A percentile compares a stretch with the other conserved stretches of the same genome.
Evolutionary conservation across 2,113 vertebrate genomes (phyloP).

Genomic region (Octodon degus): DNA sequence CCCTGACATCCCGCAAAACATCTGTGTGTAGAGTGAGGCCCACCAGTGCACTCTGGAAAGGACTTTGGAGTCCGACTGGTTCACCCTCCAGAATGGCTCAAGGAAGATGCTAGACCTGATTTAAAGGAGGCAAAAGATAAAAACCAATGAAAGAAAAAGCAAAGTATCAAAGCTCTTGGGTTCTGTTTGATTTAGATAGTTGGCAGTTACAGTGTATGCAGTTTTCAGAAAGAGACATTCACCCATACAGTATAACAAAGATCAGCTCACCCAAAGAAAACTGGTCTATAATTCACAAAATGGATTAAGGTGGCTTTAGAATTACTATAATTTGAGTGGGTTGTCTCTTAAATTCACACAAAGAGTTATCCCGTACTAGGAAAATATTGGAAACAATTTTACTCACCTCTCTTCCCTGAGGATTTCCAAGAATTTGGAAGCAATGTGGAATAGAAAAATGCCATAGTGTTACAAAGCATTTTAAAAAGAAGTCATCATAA

Average conservation of each 20-base stretch:
- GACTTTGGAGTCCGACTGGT: conserved; percentile 60
- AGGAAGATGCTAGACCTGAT: conserved; percentile 63
- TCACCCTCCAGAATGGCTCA: conserved; percentile 36
- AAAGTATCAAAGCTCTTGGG: background rate
- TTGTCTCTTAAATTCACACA: conserved; percentile 49
- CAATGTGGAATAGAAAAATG: conserved; percentile 82
- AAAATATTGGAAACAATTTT: conserved; percentile 66
- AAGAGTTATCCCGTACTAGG: conserved; percentile 59
- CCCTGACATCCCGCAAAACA: conserved; percentile 61
- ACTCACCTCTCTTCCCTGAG: conserved; percentile 91
- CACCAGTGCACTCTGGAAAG: conserved; percentile 7
- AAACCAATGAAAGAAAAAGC: background rate
- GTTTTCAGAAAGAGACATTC: conserved; percentile 30
- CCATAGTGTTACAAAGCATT: conserved; percentile 77
- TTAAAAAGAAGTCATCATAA: conserved; percentile 63
- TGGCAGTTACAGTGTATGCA: conserved; percentile 43
- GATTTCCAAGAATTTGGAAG: conserved; percentile 86
- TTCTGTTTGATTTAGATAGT: background rate
- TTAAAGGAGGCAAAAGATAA: background rate
- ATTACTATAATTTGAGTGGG: conserved; percentile 40
- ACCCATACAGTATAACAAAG: conserved; percentile 11
- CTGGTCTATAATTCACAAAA: conserved; percentile 54
- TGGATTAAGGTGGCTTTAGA: conserved; percentile 53
- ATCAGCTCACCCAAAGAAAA: conserved; percentile 19
- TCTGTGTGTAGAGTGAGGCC: conserved; percentile 2